A percentile compares a stretch with the other conserved stretches of the same genome.
Evolutionary conservation across 2,113 vertebrate genomes (phyloP).

Genomic region (Scartelaos histophorus): DNA sequence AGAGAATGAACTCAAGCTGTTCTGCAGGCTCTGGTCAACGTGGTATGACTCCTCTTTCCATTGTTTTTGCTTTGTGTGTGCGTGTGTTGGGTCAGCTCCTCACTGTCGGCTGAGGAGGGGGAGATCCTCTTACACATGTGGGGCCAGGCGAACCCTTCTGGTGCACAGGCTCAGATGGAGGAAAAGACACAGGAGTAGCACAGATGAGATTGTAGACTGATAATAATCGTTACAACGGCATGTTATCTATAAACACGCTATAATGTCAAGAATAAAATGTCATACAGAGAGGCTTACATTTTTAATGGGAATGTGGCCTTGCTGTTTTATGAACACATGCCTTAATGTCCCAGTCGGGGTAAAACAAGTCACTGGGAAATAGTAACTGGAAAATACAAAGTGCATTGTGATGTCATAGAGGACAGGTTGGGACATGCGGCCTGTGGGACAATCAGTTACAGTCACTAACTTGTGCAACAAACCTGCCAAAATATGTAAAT

Average conservation of each 20-base stretch:
- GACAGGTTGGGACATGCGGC: neutral
- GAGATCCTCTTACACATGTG: conserved; percentile 71
- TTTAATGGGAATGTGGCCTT: neutral
- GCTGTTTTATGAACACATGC: neutral
- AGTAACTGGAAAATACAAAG: neutral
- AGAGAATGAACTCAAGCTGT: conserved; percentile 47
- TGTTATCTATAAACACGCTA: neutral
- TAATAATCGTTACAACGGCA: neutral
- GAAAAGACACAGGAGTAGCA: conserved; percentile 22
- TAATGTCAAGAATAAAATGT: neutral
- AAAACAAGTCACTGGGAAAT: neutral
- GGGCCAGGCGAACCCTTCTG: conserved; percentile 45
- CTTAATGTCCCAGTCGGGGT: neutral
- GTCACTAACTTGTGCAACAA: neutral
- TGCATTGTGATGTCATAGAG: neutral
- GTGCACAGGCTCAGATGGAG: conserved; percentile 63
- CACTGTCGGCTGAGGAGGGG: conserved; percentile 44
- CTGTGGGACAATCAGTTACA: neutral
- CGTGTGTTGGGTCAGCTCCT: conserved; percentile 36
- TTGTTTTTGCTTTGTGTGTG: conserved; percentile 25
- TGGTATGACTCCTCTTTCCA: conserved; percentile 42
- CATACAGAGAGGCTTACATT: neutral
- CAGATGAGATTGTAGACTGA: neutral
- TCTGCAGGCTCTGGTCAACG: conserved; percentile 57
- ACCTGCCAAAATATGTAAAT: neutral